phyloP scores from a whole-genome alignment of 2,888 invertebrate genomes.

The Dolichomitus sp. region DNA sequence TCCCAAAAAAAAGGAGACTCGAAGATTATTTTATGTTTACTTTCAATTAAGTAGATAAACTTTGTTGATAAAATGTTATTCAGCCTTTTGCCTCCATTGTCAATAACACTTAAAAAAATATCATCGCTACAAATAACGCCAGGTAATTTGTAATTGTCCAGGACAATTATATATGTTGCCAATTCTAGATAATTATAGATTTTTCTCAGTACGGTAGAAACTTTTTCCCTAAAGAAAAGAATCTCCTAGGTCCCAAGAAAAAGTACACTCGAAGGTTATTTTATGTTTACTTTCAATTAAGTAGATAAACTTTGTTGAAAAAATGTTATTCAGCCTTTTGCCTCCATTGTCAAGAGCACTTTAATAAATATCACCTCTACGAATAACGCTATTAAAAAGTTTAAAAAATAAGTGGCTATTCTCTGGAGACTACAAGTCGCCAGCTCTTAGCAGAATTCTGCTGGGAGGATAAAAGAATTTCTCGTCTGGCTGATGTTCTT shows the following conservation, averaged over 20 bases:
- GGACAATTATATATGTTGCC: no score
- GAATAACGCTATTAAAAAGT: neutral
- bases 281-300: conserved; percentile 11
- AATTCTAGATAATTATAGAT: neutral
- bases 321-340: neutral
- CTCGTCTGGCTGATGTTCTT: conserved; percentile 11
- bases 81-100: neutral
- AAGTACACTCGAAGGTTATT: neutral
- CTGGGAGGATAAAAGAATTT: conserved; percentile 7
- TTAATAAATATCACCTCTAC: conserved; percentile 17
- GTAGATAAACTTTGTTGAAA: neutral
- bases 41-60: conserved; percentile 15
- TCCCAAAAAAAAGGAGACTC: neutral
- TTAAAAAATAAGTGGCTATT: neutral
- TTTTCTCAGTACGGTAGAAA: neutral
- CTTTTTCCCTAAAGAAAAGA: neutral
- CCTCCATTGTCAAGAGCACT: neutral
- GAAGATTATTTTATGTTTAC: neutral
- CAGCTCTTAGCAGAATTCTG: conserved; percentile 16
- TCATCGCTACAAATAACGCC: neutral
- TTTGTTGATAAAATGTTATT: neutral
- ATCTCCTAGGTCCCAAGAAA: no score
- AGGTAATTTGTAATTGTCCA: no score
- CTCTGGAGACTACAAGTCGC: neutral
- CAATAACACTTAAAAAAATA: conserved; percentile 5